These are phyloP conservation scores for Brachypalpus laphriformis DNA, from an alignment of 2,888 invertebrate genomes.

Conservation along the genomic window DNA sequence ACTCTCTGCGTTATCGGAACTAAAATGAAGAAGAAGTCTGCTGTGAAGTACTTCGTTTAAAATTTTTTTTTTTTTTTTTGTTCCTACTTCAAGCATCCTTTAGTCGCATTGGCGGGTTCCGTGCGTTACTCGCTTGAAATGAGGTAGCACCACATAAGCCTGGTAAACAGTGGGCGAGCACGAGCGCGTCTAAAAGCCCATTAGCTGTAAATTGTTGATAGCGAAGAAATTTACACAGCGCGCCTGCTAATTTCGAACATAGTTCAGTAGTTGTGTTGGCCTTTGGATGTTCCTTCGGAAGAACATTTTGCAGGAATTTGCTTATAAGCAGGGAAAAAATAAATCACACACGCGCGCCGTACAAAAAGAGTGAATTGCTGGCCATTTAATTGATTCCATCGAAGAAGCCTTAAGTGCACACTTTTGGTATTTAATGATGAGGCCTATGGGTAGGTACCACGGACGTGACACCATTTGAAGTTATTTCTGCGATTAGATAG, in stretches of 20 bases:
- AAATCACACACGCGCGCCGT: conserved; percentile 17
- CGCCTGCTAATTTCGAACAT: conserved; percentile 65
- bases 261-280: conserved; percentile 34
- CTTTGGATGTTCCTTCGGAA: conserved; percentile 43
- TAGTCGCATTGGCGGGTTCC: conserved; percentile 24
- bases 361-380: conserved; percentile 33
- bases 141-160: conserved; percentile 56
- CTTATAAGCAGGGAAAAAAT: conserved; percentile 12
- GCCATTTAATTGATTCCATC: conserved; percentile 65
- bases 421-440: conserved; percentile 49
- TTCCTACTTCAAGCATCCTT: conserved; percentile 25
- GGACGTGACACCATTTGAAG: conserved; percentile 57
- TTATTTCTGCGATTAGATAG: conserved; percentile 62
- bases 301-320: conserved; percentile 62
- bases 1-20: conserved; percentile 48
- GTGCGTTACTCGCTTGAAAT: conserved; percentile 68
- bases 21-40: conserved; percentile 21
- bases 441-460: conserved; percentile 29
- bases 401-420: conserved; percentile 58
- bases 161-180: conserved; percentile 62
- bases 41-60: not conserved
- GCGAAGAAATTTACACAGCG: conserved; percentile 62
- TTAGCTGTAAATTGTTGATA: conserved; percentile 73
- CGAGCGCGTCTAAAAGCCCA: conserved; percentile 70
- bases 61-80: not conserved